Evolutionary conservation across 92 coral and sea anemone genomes (phyloP).

Genomic region (Umimayanthus chanpuru): DNA sequence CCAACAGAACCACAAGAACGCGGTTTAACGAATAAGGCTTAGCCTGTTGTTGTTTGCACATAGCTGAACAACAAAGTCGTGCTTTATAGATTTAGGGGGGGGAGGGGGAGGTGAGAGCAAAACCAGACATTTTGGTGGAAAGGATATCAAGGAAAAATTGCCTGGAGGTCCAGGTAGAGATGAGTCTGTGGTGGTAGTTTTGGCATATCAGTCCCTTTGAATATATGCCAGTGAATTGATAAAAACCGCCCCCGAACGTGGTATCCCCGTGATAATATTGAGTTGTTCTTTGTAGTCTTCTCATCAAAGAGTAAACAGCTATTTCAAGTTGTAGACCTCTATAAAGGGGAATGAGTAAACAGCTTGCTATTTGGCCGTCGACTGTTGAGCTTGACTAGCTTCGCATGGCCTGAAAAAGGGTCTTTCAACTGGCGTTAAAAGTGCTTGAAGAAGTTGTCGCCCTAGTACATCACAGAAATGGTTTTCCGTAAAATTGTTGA

Average conservation of each 20-base stretch:
- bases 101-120: background rate
- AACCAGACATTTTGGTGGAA: background rate
- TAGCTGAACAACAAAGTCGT: background rate
- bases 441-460: background rate
- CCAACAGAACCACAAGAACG: background rate
- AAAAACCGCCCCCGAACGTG: background rate
- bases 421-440: background rate
- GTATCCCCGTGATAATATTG: background rate
- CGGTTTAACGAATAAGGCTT: background rate
- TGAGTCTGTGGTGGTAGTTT: too few species aligned
- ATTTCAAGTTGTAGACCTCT: background rate
- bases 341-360: background rate
- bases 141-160: background rate
- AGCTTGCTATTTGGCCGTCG: background rate
- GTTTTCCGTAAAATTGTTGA: too few species aligned
- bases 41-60: too few species aligned
- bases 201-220: background rate
- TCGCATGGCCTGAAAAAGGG: background rate
- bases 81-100: too few species aligned
- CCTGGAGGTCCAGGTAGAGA: background rate
- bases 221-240: background rate
- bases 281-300: background rate
- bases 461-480: background rate
- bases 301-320: background rate
- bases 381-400: background rate